These are phyloP conservation scores for Chelon auratus DNA, from an alignment of 2,797 vertebrate species.

Conservation along the genomic window DNA sequence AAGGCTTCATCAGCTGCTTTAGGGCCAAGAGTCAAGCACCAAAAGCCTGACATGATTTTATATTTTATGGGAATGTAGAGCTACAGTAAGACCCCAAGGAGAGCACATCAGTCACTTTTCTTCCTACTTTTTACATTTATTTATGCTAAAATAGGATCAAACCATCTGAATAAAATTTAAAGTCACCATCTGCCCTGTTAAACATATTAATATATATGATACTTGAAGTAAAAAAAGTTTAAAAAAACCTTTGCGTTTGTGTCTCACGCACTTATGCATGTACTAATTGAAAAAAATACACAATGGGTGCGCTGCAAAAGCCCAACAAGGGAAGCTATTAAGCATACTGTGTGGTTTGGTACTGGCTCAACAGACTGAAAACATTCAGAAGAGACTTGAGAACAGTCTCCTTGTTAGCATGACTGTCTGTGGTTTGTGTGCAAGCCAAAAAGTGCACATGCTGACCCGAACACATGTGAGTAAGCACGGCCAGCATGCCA, in stretches of 20 bases:
- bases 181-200: not conserved
- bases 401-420: slow-evolving; percentile 23
- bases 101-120: not conserved
- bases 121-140: slow-evolving; percentile 7
- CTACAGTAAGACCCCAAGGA: not conserved
- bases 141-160: not conserved
- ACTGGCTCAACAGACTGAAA: slow-evolving; percentile 18
- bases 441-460: slow-evolving; percentile 14
- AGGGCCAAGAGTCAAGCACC: slow-evolving; percentile 9
- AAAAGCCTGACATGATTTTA: not conserved
- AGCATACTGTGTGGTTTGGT: slow-evolving; percentile 28
- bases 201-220: not conserved
- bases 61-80: slow-evolving; percentile 5
- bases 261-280: not conserved
- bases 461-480: slow-evolving; percentile 23
- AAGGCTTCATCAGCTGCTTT: slow-evolving; percentile 18
- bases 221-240: not conserved
- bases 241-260: not conserved
- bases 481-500: not conserved
- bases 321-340: not conserved
- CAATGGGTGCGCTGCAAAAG: not conserved
- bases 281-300: not conserved
- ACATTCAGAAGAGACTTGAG: slow-evolving; percentile 4
- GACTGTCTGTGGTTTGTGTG: slow-evolving; percentile 26
- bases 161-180: not conserved